Base-by-base conservation (phyloP, 2,888 invertebrate genomes). In the Chaetogeoica ovagalla region DNA sequence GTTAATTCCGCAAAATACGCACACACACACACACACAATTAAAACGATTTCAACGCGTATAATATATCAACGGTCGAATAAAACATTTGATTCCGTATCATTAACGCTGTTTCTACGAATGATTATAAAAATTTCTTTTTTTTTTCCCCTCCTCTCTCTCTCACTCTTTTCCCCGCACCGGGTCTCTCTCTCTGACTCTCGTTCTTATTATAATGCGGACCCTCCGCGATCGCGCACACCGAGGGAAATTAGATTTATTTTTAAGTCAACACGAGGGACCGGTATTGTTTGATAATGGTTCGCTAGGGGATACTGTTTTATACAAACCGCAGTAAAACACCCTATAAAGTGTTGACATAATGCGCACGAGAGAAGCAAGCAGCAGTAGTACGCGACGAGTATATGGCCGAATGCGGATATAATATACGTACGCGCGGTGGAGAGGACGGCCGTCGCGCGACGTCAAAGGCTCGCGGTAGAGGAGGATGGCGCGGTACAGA, bases 181-280 rank as follows among this genome's bases (percentile, higher is more conserved):
- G n/a, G 9, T 59, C 59, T 21, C 30, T 21, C 77, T 11, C 21
- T 9, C 60, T 48, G 62, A 39, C 69, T 69, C 37, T 68, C 62
- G 52, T 77, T 77, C 70, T 70, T 70, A 59, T 75, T 66, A 57
- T 73, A 62, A 15, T 30, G 48, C 23, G 43, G 21, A 60, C 60
- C 48, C 55, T 70, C n/a, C 8, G 13, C 52, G 37, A 9, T 17
- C 19, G 15, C 9, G n/a, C 30, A 3, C 13, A 52, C 17, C 21
- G 70, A 79, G 70, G 79, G 79, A 79, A 79, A 79, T 79, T 79
- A 79, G 79, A 79, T 79, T 79, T 79, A 79, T 79, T 79, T 79
- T 79, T 79, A 79, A 79, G 79, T 79, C 79, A 79, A 79, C 79
- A 79, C 79, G 39, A 79, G 79, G 71, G 79, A 79, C 79, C 79